Evolutionary conservation across 2,797 vertebrate genomes (phyloP), one percentile per base, ranked within the genome.

Genomic region (Artibeus lituratus): DNA sequence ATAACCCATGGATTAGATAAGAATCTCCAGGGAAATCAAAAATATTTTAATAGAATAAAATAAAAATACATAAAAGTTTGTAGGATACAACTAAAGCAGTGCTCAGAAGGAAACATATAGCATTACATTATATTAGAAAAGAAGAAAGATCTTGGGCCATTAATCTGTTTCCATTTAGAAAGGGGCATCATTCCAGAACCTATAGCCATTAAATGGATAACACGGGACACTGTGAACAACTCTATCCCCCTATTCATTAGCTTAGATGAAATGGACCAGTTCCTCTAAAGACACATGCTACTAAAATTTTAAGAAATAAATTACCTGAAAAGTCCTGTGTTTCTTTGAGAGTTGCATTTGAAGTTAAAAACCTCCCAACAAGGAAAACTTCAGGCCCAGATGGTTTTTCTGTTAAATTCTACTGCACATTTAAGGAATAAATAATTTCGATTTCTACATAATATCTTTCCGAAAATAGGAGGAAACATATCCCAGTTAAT

Each of bases 391-490:
- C n/a, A 82, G 81, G n/a, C 62, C 49, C 47, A 73, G 35, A 18
- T 83, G 74, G 44, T 53, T 92, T 65, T 18, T 32, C 44, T 90
- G 72, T 90, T 87, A 32, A 95, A 73, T 94, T 90, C 42, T 90
- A 32, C 39, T 12, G 55, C 5, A 7, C 15, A 73, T 39, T 55
- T 92, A 73, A 82, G 53, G 29, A 94, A 57, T 82, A 67, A 92
- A 69, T 88, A 53, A 94, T 84, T 82, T 65, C 47, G 82, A 15
- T 87, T 85, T 87, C 32, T 92, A n/a, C 3, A 49, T 12, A 73
- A 7, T 65, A 4, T 74, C 49, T 89, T 94, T 70, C 10, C 3
- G 11, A 86, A 89, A 92, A 73, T 59, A 90, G 35, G 51, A 90
- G 10, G 51, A 37, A 53, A n/a, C 76, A 70, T 80, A 8, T 85